These are phyloP conservation scores for Dasypolia templi DNA, from an alignment of 2,888 invertebrate species.

Conservation along the genomic window DNA sequence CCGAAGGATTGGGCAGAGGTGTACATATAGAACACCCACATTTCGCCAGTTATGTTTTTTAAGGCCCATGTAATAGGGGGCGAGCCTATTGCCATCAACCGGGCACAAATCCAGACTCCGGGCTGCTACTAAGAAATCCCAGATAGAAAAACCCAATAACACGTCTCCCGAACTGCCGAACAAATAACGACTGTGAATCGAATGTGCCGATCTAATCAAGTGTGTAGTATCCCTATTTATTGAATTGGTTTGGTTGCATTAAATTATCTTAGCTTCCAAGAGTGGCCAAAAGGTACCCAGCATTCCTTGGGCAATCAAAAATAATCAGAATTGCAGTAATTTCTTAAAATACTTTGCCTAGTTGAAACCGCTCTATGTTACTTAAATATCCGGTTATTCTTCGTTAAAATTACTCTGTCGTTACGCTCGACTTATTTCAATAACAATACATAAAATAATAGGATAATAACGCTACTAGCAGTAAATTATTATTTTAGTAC, in stretches of 20 bases:
- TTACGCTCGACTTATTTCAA: conserved; percentile 33
- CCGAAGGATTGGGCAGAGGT: too few relatives aligned
- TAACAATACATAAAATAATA: conserved; percentile 34
- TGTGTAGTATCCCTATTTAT: background rate
- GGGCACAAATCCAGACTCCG: too few relatives aligned
- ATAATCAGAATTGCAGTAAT: background rate
- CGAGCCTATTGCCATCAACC: too few relatives aligned
- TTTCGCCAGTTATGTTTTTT: too few relatives aligned
- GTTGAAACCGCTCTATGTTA: background rate
- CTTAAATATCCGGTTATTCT: conserved; percentile 33
- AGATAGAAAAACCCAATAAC: too few relatives aligned
- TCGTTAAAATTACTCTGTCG: conserved; percentile 43
- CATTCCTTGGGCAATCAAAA: background rate
- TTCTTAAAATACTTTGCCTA: background rate
- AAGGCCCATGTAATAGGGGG: too few relatives aligned
- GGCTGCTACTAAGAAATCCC: too few relatives aligned
- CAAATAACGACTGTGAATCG: background rate
- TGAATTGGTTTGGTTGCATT: background rate
- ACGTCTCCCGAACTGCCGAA: too few relatives aligned
- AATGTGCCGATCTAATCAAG: too few relatives aligned
- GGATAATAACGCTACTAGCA: conserved; percentile 39
- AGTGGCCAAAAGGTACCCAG: background rate
- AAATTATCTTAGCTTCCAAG: background rate
- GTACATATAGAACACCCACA: too few relatives aligned
- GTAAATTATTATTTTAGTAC: conserved; percentile 44